A percentile compares a stretch with the other conserved stretches of the same genome.
phyloP scores from a whole-genome alignment of 2,113 vertebrate species.

The Columbina picui region DNA sequence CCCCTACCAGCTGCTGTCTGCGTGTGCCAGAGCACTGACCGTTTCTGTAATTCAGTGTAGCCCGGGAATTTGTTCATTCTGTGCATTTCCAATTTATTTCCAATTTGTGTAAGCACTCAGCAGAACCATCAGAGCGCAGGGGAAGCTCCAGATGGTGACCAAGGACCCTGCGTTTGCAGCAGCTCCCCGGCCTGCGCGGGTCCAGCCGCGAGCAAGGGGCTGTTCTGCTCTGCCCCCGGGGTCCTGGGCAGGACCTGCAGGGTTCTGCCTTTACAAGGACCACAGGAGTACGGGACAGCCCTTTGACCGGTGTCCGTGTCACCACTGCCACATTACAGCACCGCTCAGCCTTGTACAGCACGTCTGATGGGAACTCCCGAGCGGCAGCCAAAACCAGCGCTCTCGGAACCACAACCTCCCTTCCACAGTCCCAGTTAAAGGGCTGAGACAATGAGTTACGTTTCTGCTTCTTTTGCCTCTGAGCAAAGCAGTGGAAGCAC shows the following conservation, averaged over 20 bases:
- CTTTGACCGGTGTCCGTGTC: background rate
- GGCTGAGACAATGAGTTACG: too few species aligned
- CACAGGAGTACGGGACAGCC: rapidly evolving
- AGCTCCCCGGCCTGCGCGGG: rapidly evolving
- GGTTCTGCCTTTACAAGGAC: background rate
- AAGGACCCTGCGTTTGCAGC: background rate
- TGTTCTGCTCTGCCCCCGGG: rapidly evolving
- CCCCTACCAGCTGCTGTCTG: background rate
- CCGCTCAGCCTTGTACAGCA: rapidly evolving
- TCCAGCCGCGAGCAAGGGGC: background rate
- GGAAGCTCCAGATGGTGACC: background rate
- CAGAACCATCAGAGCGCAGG: background rate
- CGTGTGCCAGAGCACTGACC: background rate
- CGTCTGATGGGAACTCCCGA: background rate
- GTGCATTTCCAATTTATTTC: background rate
- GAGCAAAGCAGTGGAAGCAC: rapidly evolving
- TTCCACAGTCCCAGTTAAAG: rapidly evolving
- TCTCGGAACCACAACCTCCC: rapidly evolving
- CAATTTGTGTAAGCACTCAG: background rate
- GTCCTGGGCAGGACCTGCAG: background rate
- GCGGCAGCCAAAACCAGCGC: background rate
- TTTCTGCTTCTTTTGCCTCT: rapidly evolving
- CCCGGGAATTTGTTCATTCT: background rate
- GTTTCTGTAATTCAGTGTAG: background rate
- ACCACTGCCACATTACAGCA: rapidly evolving